Conservation (phyloP, 37 sponge, comb jelly and placozoan genomes). For the Petrosia ficiformis region DNA sequence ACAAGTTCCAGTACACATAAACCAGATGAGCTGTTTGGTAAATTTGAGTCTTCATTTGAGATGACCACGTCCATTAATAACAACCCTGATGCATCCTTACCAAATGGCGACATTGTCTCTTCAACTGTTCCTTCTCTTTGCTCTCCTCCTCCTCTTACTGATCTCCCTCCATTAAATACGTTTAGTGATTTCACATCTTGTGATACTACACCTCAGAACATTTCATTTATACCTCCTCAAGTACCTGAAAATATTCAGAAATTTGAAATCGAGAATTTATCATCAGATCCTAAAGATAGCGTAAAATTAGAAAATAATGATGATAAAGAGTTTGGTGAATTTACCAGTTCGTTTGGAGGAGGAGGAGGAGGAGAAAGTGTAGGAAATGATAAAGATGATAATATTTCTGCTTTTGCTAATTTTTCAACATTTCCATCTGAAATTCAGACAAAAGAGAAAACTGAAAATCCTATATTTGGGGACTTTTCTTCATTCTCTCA, state of each 20-base stretch:
- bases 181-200: background rate
- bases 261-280: no score
- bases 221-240: no score
- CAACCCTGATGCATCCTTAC: no score
- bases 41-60: no score
- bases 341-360: background rate
- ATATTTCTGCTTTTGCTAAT: background rate
- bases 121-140: background rate
- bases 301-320: no score
- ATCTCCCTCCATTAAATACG: background rate
- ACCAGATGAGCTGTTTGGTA: no score
- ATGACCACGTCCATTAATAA: no score
- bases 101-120: no score
- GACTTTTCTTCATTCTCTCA: slow-evolving; percentile 32
- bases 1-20: no score
- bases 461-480: background rate
- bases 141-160: slow-evolving; percentile 3
- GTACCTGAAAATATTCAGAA: no score
- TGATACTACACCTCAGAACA: background rate
- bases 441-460: background rate
- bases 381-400: background rate
- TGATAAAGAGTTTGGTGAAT: background rate
- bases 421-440: background rate
- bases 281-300: no score
- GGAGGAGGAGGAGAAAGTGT: background rate